Base-by-base conservation (phyloP, 2,113 vertebrate genomes). In the Tachuris rubrigastra region DNA sequence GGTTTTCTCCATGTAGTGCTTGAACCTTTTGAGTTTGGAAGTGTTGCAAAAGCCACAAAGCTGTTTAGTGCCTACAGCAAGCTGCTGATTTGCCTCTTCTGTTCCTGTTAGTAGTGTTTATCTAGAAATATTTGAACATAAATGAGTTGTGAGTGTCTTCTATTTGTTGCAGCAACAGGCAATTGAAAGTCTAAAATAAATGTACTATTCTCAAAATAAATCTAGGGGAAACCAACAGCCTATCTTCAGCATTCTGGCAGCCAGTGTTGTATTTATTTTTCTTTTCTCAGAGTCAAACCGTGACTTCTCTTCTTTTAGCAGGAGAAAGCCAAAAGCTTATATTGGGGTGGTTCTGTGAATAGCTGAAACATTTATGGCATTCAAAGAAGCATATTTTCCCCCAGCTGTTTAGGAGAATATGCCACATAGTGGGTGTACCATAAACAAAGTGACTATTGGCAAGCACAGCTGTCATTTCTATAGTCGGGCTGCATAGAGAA, bases 401-500 rank as follows among this genome's bases (percentile, higher is more conserved):
- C 82, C 75, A 95, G 94, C 90, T 93, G 75, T 93, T 94, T 53
- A 41, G 85, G 62, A 85, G n/a, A 93, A 91, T 80, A 19, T 66
- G 52, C 39, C 85, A 30, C 66, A 60, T 85, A 89, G 87, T 69
- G 82, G 37, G 25, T 85, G n/a, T 46, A 69, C 69, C 66, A 79
- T 82, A 91, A 82, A 87, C 77, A 85, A 60, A 95, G 58, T 82
- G 66, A 85, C 58, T 91, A 31, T 30, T 73, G 78, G 87, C 0
- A 5, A 85, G 67, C n/a, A 25, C 87, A 93, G 94, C 81, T 80
- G 78, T 93, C 74, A 56, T 13, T 96, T 95, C 90, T 53, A 41
- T 46, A 87, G 63, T 37, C 53, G 74, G 58, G 25, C 14, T 93
- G 28, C 60, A 66, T 69, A 71, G 66, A 72, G 35, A 73, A 35